Evolutionary conservation across 1,140 invertebrate species (phyloP).

Genomic region (Drosophila melanogaster): Release_6_plus_ISO1_MT NT_037436.4:4725001-4725500

Average conservation of each 20-base stretch:
- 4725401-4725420: constrained; percentile 45
- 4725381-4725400: constrained; percentile 19
- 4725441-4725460: constrained; percentile 13
- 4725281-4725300: constrained; percentile 53
- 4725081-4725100: too few species aligned
- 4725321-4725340: constrained; percentile 48
- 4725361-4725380: constrained; percentile 33
- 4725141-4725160: too few species aligned
- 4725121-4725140: too few species aligned
- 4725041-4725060: too few species aligned
- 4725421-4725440: constrained; percentile 50
- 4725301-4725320: constrained; percentile 32
- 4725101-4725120: too few species aligned
- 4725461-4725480: constrained; percentile 13
- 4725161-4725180: not conserved
- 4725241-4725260: constrained; percentile 27
- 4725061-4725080: too few species aligned
- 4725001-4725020: not conserved
- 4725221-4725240: constrained; percentile 37
- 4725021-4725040: too few species aligned
- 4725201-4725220: constrained; percentile 10
- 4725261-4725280: constrained; percentile 23
- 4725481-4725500: constrained; percentile 39
- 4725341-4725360: constrained; percentile 48
- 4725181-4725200: not conserved